Evolutionary conservation across 2,888 invertebrate species (phyloP).

Genomic region (Lasioglossum leucozonium): DNA sequence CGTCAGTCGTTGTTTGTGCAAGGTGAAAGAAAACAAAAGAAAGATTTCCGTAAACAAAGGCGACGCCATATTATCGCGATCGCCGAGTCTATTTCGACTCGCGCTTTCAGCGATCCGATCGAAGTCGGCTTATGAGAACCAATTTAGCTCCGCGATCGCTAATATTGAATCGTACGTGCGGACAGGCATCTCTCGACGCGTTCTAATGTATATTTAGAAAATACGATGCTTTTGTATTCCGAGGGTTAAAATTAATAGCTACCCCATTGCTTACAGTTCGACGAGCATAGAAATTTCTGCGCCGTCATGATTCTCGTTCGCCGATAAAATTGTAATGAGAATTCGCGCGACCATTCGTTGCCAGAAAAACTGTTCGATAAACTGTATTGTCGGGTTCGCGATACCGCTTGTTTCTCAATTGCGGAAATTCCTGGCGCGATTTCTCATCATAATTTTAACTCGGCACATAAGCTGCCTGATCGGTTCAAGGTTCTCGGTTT

Average conservation of each 20-base stretch:
- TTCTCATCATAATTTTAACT: slow-evolving; percentile 40
- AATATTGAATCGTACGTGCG: not conserved
- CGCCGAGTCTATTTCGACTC: not conserved
- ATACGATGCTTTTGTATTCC: not conserved
- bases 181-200: not conserved
- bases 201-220: not conserved
- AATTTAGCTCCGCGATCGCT: not conserved
- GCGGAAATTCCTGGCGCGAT: slow-evolving; percentile 31
- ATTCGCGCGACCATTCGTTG: not conserved
- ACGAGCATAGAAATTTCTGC: not conserved
- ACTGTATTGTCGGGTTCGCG: slow-evolving; percentile 16
- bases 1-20: slow-evolving; percentile 32
- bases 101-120: not conserved
- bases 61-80: not conserved
- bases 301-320: not conserved
- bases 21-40: not conserved
- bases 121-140: not conserved
- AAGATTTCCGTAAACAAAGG: slow-evolving; percentile 17
- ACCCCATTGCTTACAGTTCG: not conserved
- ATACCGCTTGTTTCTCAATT: slow-evolving; percentile 37
- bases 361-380: slow-evolving; percentile 21
- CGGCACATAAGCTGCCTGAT: slow-evolving; percentile 11
- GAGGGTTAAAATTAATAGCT: not conserved
- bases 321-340: not conserved
- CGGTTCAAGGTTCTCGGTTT: slow-evolving; percentile 30